Base-by-base conservation (phyloP, 2,113 vertebrate species). In the Noturus placidus region DNA sequence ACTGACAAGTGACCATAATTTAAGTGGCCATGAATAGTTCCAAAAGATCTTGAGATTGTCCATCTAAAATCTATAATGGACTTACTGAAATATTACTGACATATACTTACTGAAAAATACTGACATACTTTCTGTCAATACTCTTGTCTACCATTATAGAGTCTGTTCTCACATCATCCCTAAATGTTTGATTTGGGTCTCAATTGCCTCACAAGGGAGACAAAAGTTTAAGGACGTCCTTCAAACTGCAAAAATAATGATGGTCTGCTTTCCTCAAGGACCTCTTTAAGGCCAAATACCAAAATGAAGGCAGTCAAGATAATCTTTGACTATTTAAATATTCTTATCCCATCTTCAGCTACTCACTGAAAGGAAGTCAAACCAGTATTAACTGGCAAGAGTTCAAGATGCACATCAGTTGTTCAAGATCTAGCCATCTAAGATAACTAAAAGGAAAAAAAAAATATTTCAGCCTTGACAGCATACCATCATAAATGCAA, bases 121-220 rank as follows among this genome's bases (percentile, higher is more conserved):
- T n/a, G n/a, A 82, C 33, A 14, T 5, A 38, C 7, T 82, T 82
- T 82, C 79, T 30, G 30, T 30, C 30, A 57, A 42, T 59, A 5
- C 35, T 59, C 56, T 33, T 3, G 20, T 38, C 33, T 61, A 20
- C 56, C 20, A 38, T 61, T 38, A 82, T 82, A 59, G 4, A 61
- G 22, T 82, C 13, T 82, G 56, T 82, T 82, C 79, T 61, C 20
- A 61, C 57, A 59, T 38, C 20, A 61, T 38, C 20, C 20, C 33
- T 61, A 61, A 82, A 82, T 59, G 56, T 82, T 59, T 82, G 56
- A 61, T 82, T 57, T 59, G 56, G 33, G 79, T 82, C 22, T 82
- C 79, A 42, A 38, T 38, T 80, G 30, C 52, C 15, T 20, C n/a
- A 33, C 22, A 4, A 79, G 77, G 77, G 52, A 79, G 50, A 7